Evolutionary conservation across 2,888 invertebrate species (phyloP), one percentile per base, ranked within the genome.

Genomic region (Keiferia lycopersicella): DNA sequence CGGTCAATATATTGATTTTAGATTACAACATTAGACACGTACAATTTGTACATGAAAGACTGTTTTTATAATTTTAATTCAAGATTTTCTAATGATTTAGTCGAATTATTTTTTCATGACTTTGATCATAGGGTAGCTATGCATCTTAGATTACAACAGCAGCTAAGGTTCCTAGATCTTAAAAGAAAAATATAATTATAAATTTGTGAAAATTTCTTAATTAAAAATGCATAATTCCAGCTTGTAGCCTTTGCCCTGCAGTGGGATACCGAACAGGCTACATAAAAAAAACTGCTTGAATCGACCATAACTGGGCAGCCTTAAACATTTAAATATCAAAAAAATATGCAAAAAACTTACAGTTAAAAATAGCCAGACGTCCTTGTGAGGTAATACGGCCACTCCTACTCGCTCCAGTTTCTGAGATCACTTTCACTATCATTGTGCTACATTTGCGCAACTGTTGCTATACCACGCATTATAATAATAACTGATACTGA

Each of bases 341-440:
- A n/a, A 56, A 56, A 14, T 16, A 16, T 16, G n/a, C 30, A n/a
- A 56, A 56, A 41, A 20, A 39, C 14, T 56, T 41, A 56, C 26
- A 63, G 34, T 22, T 64, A 77, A 78, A 79, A 81, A 78, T 76
- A 77, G 71, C 71, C 66, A 66, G 78, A 78, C 84, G 91, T 89
- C 90, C 91, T 90, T 90, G 89, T 84, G 83, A 77, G 73, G 83
- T 84, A 85, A 86, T 76, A 72, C 70, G 63, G 76, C 80, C 83
- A 82, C 84, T 84, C 86, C 85, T 80, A 83, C 80, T 82, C 71
- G 88, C 83, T 87, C 87, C 87, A 87, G 85, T 86, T 87, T 82
- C 74, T 71, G 70, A 68, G 74, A 70, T 77, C 77, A 89, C 91
- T 90, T 91, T 91, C 90, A 90, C 90, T 86, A 84, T 84, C 84